Percentiles rank a stretch among this genome's conserved stretches.
phyloP scores from a whole-genome alignment of 2,113 vertebrate species.

The Catagonus wagneri region DNA sequence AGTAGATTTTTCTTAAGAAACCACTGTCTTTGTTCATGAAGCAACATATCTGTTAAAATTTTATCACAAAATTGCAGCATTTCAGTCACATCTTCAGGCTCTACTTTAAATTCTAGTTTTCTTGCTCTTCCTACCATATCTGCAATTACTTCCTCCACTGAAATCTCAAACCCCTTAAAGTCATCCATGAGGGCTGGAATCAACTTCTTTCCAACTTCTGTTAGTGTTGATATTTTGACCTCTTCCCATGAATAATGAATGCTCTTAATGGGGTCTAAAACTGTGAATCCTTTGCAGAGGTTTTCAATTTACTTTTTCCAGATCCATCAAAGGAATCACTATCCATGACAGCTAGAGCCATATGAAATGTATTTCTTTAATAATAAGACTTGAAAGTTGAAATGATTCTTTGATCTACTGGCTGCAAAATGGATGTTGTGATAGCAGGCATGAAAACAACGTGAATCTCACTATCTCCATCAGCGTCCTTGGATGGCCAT shows the following conservation, averaged over 20 bases:
- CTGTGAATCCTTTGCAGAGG: background rate
- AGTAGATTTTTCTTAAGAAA: background rate
- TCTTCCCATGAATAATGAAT: background rate
- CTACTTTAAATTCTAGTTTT: background rate
- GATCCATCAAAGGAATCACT: background rate
- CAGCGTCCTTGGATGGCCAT: background rate
- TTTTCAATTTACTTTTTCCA: background rate
- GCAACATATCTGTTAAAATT: background rate
- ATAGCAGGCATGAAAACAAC: background rate
- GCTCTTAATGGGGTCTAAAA: background rate
- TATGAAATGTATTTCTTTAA: background rate
- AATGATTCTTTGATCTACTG: background rate
- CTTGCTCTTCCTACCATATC: background rate
- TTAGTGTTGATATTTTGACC: background rate
- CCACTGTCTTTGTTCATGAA: background rate
- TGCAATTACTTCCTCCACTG: background rate
- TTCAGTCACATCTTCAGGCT: background rate
- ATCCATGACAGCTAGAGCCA: background rate
- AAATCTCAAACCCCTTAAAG: background rate
- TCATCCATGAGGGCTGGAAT: background rate
- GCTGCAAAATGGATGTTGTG: background rate
- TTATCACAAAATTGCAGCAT: background rate
- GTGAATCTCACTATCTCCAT: background rate
- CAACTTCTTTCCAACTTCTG: background rate
- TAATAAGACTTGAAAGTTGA: background rate